Percentiles rank a stretch among this genome's conserved stretches.
These are phyloP conservation scores for Erebia palarica DNA, from an alignment of 2,888 invertebrate species.

Conservation along the genomic window DNA sequence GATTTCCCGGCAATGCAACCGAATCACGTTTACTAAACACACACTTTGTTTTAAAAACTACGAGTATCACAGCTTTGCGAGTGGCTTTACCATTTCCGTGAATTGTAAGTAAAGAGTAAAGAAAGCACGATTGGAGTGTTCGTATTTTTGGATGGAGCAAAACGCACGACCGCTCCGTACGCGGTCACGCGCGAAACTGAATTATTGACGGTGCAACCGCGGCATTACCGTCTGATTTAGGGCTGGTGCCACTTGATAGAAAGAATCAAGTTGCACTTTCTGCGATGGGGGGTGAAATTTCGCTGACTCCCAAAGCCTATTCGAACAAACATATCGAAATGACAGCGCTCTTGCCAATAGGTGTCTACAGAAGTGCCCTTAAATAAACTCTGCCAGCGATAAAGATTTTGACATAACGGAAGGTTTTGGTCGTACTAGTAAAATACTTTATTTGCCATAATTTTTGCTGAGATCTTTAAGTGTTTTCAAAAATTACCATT, in stretches of 20 bases:
- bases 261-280: slow-evolving; percentile 4
- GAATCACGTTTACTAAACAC: slow-evolving; percentile 50
- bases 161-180: slow-evolving; percentile 56
- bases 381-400: too few species aligned
- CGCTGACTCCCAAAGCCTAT: not conserved
- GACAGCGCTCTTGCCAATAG: too few species aligned
- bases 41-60: slow-evolving; percentile 39
- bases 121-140: slow-evolving; percentile 16
- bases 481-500: too few species aligned
- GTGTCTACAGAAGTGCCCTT: too few species aligned
- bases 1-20: slow-evolving; percentile 46
- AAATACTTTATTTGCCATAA: too few species aligned
- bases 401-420: too few species aligned
- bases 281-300: slow-evolving; percentile 11
- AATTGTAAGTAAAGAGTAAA: slow-evolving; percentile 33
- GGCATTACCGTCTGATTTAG: slow-evolving; percentile 52
- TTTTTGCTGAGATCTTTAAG: too few species aligned
- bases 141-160: slow-evolving; percentile 19
- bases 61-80: slow-evolving; percentile 33
- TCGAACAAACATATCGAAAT: too few species aligned
- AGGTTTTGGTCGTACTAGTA: too few species aligned
- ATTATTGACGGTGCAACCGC: slow-evolving; percentile 65
- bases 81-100: slow-evolving; percentile 27
- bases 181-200: slow-evolving; percentile 74
- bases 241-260: slow-evolving; percentile 26